These are phyloP conservation scores for Camponotus fellah DNA, from an alignment of 2,888 invertebrate genomes.

Conservation along the genomic window DNA sequence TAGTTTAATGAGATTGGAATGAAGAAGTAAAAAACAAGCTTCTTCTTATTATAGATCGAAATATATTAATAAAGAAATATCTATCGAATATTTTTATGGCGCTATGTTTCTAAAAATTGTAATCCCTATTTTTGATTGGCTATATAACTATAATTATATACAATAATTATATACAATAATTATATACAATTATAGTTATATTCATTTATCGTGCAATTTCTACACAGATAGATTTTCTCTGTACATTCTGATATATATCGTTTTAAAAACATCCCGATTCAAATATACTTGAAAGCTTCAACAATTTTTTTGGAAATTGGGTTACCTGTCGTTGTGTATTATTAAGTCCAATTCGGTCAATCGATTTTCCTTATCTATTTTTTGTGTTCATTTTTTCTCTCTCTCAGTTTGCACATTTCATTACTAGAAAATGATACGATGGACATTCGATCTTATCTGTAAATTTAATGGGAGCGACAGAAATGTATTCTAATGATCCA, in stretches of 20 bases:
- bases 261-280: not conserved
- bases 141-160: not conserved
- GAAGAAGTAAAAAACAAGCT: not conserved
- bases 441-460: conserved; percentile 55
- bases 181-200: not conserved
- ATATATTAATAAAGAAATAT: not conserved
- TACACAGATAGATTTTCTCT: not conserved
- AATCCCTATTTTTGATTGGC: too few species aligned
- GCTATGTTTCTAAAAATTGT: not conserved
- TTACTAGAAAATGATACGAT: conserved; percentile 53
- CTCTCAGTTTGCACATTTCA: conserved; percentile 6
- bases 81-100: not conserved
- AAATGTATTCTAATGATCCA: conserved; percentile 61
- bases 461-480: conserved; percentile 65
- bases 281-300: conserved; percentile 26
- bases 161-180: too few species aligned
- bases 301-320: conserved; percentile 32
- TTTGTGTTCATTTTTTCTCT: not conserved
- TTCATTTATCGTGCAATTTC: not conserved
- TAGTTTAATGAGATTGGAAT: not conserved
- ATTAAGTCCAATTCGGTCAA: conserved; percentile 37
- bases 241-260: not conserved
- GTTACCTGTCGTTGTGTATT: conserved; percentile 28
- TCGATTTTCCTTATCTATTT: conserved; percentile 29
- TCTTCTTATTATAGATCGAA: not conserved